phyloP scores from a whole-genome alignment of 2,888 invertebrate species.

The Rhagonycha lutea region DNA sequence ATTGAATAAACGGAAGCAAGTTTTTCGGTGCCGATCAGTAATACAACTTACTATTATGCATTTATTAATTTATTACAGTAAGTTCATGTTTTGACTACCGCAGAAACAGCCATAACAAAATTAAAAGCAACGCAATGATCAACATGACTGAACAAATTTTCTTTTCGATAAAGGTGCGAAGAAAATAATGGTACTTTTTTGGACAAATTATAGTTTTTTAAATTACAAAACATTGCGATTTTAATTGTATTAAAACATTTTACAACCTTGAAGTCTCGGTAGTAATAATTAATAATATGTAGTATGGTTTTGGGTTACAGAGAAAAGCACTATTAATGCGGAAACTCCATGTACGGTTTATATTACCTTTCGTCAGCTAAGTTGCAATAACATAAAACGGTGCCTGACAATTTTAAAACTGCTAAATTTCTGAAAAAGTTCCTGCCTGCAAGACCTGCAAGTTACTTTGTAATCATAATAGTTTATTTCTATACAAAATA shows the following conservation, averaged over 20 bases:
- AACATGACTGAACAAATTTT: neutral
- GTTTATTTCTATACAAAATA: too few species aligned
- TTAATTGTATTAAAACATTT: neutral
- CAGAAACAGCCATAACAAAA: neutral
- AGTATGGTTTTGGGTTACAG: conserved; percentile 22
- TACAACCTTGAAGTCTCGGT: conserved; percentile 9
- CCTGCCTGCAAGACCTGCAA: too few species aligned
- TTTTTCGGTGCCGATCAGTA: too few species aligned
- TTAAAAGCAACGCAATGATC: too few species aligned
- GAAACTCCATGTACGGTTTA: conserved; percentile 9
- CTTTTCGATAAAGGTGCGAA: neutral
- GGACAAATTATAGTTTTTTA: neutral
- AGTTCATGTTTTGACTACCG: neutral
- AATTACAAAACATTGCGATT: neutral
- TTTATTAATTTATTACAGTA: too few species aligned
- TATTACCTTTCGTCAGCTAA: conserved; percentile 8
- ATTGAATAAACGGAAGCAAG: too few species aligned
- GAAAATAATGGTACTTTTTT: neutral
- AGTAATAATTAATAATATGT: too few species aligned
- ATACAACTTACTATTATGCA: neutral
- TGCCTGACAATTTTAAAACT: too few species aligned
- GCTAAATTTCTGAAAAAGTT: too few species aligned
- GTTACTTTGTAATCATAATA: too few species aligned
- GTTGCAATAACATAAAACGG: neutral
- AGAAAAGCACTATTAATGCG: conserved; percentile 21